A percentile compares a stretch with the other conserved stretches of the same genome.
These are phyloP conservation scores for Drepanosiphum platanoidis DNA, from an alignment of 2,888 invertebrate genomes.

Conservation along the genomic window DNA sequence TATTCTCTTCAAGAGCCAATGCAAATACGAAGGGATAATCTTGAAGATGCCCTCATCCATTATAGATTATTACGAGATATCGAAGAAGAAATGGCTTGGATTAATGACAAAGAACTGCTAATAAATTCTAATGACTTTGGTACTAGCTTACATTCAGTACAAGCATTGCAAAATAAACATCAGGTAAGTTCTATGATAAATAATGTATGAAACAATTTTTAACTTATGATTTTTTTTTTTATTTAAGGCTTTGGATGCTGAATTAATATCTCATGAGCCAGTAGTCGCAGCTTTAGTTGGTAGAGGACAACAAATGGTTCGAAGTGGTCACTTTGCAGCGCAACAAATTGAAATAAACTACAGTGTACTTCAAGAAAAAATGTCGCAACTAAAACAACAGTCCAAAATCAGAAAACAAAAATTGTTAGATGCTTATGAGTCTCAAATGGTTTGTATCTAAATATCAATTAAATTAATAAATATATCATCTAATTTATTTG, in stretches of 20 bases:
- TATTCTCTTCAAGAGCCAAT: constrained; percentile 87
- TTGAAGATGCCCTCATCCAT: constrained; percentile 87
- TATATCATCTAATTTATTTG: neutral
- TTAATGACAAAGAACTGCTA: constrained; percentile 79
- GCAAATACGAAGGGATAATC: constrained; percentile 88
- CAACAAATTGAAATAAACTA: constrained; percentile 77
- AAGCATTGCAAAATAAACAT: constrained; percentile 92
- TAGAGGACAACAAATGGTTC: constrained; percentile 81
- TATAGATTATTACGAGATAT: constrained; percentile 92
- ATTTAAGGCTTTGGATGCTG: constrained; percentile 81
- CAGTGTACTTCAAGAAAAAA: constrained; percentile 76
- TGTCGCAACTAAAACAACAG: constrained; percentile 77
- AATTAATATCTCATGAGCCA: constrained; percentile 87
- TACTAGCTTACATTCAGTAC: constrained; percentile 77
- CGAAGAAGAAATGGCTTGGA: constrained; percentile 92
- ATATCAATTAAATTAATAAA: constrained; percentile 11
- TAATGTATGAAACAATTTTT: neutral
- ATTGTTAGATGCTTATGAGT: constrained; percentile 83
- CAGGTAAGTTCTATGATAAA: constrained; percentile 68
- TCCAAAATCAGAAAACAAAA: constrained; percentile 78
- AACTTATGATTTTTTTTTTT: neutral
- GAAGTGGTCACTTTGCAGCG: constrained; percentile 87
- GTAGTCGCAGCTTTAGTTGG: constrained; percentile 78
- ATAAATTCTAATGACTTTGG: constrained; percentile 79
- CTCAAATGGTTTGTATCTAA: constrained; percentile 75